Percentiles rank a stretch among this genome's conserved stretches.
These are phyloP conservation scores for Cerceris rybyensis DNA, from an alignment of 2,888 invertebrate genomes.

Conservation along the genomic window DNA sequence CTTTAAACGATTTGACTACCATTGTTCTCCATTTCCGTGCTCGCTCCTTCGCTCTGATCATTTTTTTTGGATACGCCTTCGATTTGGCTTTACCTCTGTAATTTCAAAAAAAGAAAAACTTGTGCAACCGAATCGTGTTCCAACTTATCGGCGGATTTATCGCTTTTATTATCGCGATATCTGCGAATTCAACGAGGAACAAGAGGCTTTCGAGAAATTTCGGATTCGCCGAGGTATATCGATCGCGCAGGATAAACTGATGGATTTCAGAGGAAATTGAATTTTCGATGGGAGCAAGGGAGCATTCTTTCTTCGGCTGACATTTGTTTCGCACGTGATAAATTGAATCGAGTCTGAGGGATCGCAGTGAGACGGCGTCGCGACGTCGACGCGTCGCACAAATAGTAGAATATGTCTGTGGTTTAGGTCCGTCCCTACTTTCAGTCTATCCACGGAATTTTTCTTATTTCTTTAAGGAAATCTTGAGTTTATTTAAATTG, in stretches of 20 bases:
- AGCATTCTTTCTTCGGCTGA: slow-evolving; percentile 13
- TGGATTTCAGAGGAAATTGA: slow-evolving; percentile 11
- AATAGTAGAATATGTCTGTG: slow-evolving; percentile 58
- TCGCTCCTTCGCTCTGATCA: no score
- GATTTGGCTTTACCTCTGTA: no score
- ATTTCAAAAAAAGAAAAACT: no score
- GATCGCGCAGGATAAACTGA: neutral
- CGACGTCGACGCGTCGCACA: slow-evolving; percentile 47
- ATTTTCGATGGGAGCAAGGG: neutral
- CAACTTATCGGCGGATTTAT: no score
- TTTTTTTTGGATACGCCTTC: no score
- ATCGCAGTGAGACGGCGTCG: slow-evolving; percentile 24
- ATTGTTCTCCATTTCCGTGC: no score
- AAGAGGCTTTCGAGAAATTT: no score
- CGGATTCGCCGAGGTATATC: no score
- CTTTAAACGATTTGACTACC: no score
- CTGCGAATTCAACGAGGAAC: no score
- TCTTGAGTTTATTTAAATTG: slow-evolving; percentile 38
- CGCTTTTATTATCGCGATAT: no score
- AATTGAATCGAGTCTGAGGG: slow-evolving; percentile 49
- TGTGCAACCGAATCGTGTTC: no score
- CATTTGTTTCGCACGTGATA: slow-evolving; percentile 44
- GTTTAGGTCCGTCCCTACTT: slow-evolving; percentile 38
- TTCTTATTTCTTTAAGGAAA: slow-evolving; percentile 5
- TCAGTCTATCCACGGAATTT: slow-evolving; percentile 16